phyloP scores from a whole-genome alignment of 2,888 invertebrate genomes.

The Epiperipatus broadwayi region DNA sequence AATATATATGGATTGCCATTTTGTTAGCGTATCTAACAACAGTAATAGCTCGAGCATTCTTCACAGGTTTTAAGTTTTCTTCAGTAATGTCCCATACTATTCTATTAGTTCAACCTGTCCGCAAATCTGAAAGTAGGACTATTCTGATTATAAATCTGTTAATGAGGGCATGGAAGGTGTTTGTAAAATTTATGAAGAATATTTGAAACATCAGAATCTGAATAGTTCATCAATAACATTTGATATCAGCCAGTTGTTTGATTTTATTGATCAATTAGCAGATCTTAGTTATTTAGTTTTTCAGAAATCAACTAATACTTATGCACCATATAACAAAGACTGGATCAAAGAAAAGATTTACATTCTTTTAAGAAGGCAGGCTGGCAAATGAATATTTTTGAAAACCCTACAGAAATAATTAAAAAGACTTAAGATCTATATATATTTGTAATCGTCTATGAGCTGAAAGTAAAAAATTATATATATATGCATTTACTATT shows the following conservation, averaged over 20 bases:
- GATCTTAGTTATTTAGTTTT: slow-evolving; percentile 75
- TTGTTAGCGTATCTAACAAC: too few relatives aligned
- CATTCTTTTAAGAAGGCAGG: slow-evolving; percentile 66
- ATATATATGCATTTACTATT: too few relatives aligned
- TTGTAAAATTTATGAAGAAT: slow-evolving; percentile 97
- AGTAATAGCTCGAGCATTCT: too few relatives aligned
- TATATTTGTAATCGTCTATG: too few relatives aligned
- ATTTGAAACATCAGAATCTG: slow-evolving; percentile 81
- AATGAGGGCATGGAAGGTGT: slow-evolving; percentile 96
- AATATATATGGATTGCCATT: too few relatives aligned
- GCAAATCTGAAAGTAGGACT: slow-evolving; percentile 88
- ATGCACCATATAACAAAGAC: slow-evolving; percentile 94
- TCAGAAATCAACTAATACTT: slow-evolving; percentile 82
- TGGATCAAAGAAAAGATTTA: slow-evolving; percentile 99
- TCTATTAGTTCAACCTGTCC: slow-evolving; percentile 77
- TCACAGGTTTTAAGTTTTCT: too few relatives aligned
- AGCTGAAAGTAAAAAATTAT: too few relatives aligned
- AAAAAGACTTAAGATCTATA: too few relatives aligned
- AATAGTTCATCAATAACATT: slow-evolving; percentile 92
- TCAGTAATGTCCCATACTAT: slow-evolving; percentile 99
- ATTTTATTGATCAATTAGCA: slow-evolving; percentile 86
- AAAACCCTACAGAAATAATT: too few relatives aligned
- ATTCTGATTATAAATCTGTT: slow-evolving; percentile 92
- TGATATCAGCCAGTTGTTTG: slow-evolving; percentile 91
- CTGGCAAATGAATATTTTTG: slow-evolving; percentile 45